Conservation (phyloP, 2,797 vertebrate species). For the Rhabdophis nuchalis region DNA sequence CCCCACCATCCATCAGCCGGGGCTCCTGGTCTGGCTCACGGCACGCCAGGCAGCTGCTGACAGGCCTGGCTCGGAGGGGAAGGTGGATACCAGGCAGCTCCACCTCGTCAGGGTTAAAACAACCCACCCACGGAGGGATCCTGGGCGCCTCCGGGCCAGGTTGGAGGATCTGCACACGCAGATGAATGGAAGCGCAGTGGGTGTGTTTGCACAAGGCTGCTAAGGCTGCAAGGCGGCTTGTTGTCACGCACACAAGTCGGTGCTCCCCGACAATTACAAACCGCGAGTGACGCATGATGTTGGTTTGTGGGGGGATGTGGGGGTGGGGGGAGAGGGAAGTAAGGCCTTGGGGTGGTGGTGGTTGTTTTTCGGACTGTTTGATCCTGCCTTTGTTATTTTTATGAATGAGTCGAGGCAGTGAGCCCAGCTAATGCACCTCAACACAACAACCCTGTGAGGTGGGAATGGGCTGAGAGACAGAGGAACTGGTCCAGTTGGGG, state of each 20-base stretch:
- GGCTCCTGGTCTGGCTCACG: background rate
- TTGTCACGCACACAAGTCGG: no score
- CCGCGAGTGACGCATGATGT: no score
- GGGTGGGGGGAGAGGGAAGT: fast-evolving
- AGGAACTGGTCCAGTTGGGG: background rate
- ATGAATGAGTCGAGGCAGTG: background rate
- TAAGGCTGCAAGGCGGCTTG: background rate
- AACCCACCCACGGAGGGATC: background rate
- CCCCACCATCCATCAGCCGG: background rate
- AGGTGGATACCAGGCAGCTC: background rate
- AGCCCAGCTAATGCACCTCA: background rate
- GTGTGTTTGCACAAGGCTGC: background rate
- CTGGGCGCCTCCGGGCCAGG: background rate
- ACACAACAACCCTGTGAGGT: background rate
- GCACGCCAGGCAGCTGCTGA: background rate
- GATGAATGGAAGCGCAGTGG: background rate
- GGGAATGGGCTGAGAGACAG: background rate
- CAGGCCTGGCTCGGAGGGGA: background rate
- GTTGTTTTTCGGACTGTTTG: background rate
- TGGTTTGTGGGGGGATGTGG: background rate
- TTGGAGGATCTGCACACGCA: background rate
- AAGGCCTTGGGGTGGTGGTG: background rate
- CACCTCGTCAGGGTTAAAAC: background rate
- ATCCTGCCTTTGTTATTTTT: background rate
- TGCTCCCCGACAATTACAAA: no score